Base-by-base conservation (phyloP, 2,888 invertebrate species). In the Drosophila kambysellisi region DNA sequence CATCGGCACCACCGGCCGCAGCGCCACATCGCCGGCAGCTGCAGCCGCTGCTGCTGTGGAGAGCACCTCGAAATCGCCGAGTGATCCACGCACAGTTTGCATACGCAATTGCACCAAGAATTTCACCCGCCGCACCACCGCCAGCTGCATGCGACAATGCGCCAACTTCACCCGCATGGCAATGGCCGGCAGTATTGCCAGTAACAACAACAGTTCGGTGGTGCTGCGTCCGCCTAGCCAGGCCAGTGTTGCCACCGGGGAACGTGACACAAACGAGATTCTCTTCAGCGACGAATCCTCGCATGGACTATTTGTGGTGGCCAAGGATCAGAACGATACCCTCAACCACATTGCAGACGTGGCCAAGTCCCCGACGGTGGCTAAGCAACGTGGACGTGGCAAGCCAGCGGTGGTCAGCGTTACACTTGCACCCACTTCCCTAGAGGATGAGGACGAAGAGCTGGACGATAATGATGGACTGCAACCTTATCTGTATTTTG, bases 401-500 rank as follows among this genome's bases (percentile, higher is more conserved):
- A 92, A 90, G 65, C 82, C 81, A 0, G 74, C 78, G 25, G n/a
- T 60, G 4, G 39, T 50, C 1, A 58, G 72, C 5, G 76, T 82
- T 0, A 83, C 87, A 8, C 17, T 79, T 20, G 73, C 83, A 74
- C 57, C 70, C 56, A 66, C 70, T 0, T 75, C 81, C n/a, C 37
- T 74, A 66, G 85, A 84, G 17, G 69, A 81, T 32, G 74, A 83
- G 25, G 75, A 77, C 2, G 89, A 73, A 0, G 90, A 74, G 12
- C 15, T 46, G 8, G 46, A 51, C n/a, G 89, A 89, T 3, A 92
- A 91, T 50, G 89, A 91, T 51, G 96, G 96, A 83, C 94, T 96
- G 94, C 95, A 95, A 57, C 96, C 96, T 15, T 96, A 96, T 91
- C 93, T 96, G 67, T 95, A 94, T 88, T 96, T 96, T 89, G 96